Base-by-base conservation (phyloP, 2,888 invertebrate genomes). In the Machimus atricapillus region DNA sequence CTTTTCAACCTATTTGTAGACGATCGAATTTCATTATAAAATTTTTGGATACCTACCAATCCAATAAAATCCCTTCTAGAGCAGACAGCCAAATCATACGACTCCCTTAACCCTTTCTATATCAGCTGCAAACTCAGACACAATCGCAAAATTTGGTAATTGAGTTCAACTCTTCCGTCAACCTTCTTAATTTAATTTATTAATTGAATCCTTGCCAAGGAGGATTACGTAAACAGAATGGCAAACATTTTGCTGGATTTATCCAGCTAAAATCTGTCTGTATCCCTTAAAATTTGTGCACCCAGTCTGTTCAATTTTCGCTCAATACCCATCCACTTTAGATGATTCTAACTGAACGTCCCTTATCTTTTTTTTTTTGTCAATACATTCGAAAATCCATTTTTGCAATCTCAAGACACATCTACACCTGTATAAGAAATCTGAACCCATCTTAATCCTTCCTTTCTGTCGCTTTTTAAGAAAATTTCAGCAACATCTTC, bases 111-210 rank as follows among this genome's bases (percentile, higher is more conserved):
- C 16, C 14, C 3, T n/a, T 52, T 52, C 52, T 52, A 19, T 52
- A 52, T 52, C 76, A 76, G 9, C 31, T 34, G 37, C 27, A 79
- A 14, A 16, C 16, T 40, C 79, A 40, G 73, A 85, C 73, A 85
- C 85, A 85, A 85, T 85, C 19, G 74, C 46, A 74, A 83, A 85
- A 58, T 85, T 58, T 74, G 46, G 43, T 85, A 85, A 77, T 86
- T 77, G 77, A 77, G 77, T 86, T 86, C 78, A 78, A 79, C 86
- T 86, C 46, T 77, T 73, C 78, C 37, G 86, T 79, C 86, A 79
- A 87, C 85, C 85, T 78, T 79, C 85, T 81, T 86, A 85, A 87
- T 86, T 87, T 86, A 87, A 87, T 87, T 87, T 86, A 87, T 87
- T 87, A 87, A 87, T 87, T 87, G 86, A 87, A 87, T 87, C 87